Percentiles rank a stretch among this genome's conserved stretches.
Conservation (phyloP, 2,797 vertebrate species). For the Corythornis leucogaster region DNA sequence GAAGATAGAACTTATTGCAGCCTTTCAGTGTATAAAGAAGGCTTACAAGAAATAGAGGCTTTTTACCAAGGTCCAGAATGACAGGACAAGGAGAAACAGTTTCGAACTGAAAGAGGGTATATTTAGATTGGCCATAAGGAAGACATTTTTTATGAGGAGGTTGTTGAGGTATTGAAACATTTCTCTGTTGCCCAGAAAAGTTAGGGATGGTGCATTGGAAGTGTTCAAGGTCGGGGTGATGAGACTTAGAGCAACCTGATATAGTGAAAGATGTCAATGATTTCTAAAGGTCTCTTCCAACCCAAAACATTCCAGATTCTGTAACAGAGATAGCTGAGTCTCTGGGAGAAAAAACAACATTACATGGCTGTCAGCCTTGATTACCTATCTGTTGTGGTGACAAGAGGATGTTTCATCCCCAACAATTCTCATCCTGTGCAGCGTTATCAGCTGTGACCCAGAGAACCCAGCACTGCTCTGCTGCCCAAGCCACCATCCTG, state of each 20-base stretch:
- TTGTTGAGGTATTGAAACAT: not conserved
- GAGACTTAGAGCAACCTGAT: not conserved
- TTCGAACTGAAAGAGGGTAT: not conserved
- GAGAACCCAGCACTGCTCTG: not conserved
- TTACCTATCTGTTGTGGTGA: not conserved
- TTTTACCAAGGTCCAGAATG: not conserved
- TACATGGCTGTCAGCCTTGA: not conserved
- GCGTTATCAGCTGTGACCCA: not conserved
- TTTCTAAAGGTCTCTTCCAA: not conserved
- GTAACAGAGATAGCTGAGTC: not conserved
- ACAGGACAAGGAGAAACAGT: not conserved
- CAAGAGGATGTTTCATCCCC: not conserved
- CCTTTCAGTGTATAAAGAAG: not conserved
- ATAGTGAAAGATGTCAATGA: not conserved
- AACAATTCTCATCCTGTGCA: not conserved
- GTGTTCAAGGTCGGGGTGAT: not conserved
- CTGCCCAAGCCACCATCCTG: not conserved
- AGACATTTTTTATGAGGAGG: not conserved
- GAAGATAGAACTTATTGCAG: not conserved
- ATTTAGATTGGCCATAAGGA: not conserved
- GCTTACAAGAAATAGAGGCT: not conserved
- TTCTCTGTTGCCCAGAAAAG: not conserved
- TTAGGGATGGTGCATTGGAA: accelerated
- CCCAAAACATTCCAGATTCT: not conserved
- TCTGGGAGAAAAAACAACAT: not conserved